These are phyloP conservation scores for Metalampra italica DNA, from an alignment of 2,888 invertebrate species.

Conservation along the genomic window DNA sequence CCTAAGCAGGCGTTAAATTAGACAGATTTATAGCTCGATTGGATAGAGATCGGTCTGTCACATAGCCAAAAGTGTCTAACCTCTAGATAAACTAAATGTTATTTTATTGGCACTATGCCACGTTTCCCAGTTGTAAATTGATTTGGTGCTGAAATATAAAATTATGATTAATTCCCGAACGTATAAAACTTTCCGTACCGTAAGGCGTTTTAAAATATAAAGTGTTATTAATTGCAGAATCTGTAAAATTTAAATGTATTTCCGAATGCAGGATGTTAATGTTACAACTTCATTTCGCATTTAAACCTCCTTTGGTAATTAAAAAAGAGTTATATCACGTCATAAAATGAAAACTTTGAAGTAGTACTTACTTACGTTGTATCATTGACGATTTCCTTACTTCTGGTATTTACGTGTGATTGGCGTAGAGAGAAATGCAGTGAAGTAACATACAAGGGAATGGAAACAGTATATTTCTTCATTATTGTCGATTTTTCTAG, in stretches of 20 bases:
- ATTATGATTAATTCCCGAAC: slow-evolving; percentile 13
- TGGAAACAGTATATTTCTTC: no score
- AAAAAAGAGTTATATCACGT: neutral
- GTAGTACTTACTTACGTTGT: no score
- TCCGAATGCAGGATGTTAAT: slow-evolving; percentile 24
- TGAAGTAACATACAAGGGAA: no score
- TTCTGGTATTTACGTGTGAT: no score
- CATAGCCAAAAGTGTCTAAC: slow-evolving; percentile 50
- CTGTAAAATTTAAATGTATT: slow-evolving; percentile 18
- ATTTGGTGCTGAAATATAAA: slow-evolving; percentile 18
- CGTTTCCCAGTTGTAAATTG: slow-evolving; percentile 18
- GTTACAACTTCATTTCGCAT: neutral
- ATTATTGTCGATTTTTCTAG: no score
- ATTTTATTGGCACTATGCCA: slow-evolving; percentile 29
- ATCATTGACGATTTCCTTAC: no score
- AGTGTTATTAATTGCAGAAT: slow-evolving; percentile 21
- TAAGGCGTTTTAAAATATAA: slow-evolving; percentile 16
- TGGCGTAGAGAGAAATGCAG: no score
- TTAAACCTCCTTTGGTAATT: neutral
- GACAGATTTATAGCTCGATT: slow-evolving; percentile 27
- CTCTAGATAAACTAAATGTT: slow-evolving; percentile 45
- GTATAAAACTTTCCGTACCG: slow-evolving; percentile 22
- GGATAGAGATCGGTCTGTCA: slow-evolving; percentile 46
- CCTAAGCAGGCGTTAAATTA: slow-evolving; percentile 20
- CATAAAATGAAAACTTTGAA: neutral